phyloP scores from a whole-genome alignment of 1,140 invertebrate genomes.

The Dreissena polymorpha region DNA sequence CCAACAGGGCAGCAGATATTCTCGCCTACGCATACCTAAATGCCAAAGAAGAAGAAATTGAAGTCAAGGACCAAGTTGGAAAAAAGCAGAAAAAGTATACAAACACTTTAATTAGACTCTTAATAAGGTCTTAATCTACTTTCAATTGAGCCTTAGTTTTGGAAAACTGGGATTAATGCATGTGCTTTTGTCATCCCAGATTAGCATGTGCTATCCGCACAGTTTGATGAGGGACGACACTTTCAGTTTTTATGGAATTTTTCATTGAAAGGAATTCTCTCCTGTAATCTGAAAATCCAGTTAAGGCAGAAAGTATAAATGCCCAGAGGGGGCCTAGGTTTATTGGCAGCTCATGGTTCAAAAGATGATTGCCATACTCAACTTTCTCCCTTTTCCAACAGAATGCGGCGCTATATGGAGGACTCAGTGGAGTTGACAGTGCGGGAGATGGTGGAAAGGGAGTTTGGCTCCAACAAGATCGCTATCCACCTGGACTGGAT shows the following conservation, averaged over 20 bases:
- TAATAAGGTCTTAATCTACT: constrained; percentile 26
- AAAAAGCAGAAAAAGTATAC: background rate
- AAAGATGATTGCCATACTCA: too few relatives aligned
- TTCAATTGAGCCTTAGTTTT: background rate
- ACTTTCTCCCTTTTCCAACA: constrained; percentile 9
- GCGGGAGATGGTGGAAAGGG: constrained; percentile 64
- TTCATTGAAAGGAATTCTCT: too few relatives aligned
- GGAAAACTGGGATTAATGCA: too few relatives aligned
- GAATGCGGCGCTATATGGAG: constrained; percentile 60
- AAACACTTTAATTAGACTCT: background rate
- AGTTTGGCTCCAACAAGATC: constrained; percentile 61
- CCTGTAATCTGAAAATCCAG: too few relatives aligned
- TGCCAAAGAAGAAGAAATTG: constrained; percentile 70
- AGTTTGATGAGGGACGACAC: too few relatives aligned
- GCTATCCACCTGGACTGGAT: constrained; percentile 60
- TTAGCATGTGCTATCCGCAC: too few relatives aligned
- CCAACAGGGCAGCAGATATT: constrained; percentile 81
- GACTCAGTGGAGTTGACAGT: constrained; percentile 61
- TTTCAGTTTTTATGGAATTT: too few relatives aligned
- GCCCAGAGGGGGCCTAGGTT: too few relatives aligned
- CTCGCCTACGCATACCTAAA: constrained; percentile 79
- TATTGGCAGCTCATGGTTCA: too few relatives aligned
- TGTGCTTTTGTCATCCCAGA: too few relatives aligned
- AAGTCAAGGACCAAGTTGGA: constrained; percentile 1
- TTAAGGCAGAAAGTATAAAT: too few relatives aligned